Conservation (phyloP, 1,140 invertebrate species). For the Anthonomus grandis region DNA sequence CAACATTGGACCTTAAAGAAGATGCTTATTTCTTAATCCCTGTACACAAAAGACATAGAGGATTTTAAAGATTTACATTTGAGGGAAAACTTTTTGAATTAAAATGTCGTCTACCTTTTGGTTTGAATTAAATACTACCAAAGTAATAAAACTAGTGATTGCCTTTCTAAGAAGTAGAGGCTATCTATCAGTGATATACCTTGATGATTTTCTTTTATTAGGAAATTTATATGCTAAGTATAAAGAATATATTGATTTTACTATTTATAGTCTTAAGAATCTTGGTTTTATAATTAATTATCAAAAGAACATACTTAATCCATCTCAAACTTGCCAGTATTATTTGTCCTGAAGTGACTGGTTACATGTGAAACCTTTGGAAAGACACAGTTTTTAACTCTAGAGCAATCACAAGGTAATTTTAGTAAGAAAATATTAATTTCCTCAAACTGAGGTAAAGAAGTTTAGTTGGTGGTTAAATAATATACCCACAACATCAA, state of each 20-base stretch:
- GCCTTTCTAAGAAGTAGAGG: constrained; percentile 11
- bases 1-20: constrained; percentile 34
- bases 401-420: no score
- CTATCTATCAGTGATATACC: constrained; percentile 18
- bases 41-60: not conserved
- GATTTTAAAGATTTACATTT: no score
- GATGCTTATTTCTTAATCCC: constrained; percentile 37
- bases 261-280: not conserved
- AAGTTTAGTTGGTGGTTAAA: not conserved
- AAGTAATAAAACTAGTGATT: constrained; percentile 18
- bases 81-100: no score
- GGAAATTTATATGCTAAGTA: not conserved
- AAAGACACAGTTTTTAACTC: not conserved
- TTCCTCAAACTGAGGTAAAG: not conserved
- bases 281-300: constrained; percentile 7
- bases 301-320: not conserved
- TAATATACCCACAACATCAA: not conserved
- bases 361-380: not conserved
- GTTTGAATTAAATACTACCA: no score
- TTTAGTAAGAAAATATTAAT: not conserved
- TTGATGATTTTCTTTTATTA: constrained; percentile 24
- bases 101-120: no score
- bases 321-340: not conserved
- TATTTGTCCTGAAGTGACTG: not conserved
- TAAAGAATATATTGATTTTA: not conserved